Percentiles rank a stretch among this genome's conserved stretches.
Conservation (phyloP, 2,888 invertebrate genomes). For the Lymantria dispar region DNA sequence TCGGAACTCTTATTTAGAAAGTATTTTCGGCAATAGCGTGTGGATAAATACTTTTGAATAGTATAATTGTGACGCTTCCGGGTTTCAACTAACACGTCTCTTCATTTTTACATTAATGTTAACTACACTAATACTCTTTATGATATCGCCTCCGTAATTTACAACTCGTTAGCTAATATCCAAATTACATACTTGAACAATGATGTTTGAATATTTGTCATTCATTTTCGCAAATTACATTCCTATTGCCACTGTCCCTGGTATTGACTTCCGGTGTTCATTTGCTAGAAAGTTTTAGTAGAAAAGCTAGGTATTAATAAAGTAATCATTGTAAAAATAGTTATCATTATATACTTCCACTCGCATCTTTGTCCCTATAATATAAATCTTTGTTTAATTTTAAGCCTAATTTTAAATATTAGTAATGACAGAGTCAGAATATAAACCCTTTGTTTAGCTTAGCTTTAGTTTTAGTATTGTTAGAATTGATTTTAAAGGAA, state of each 20-base stretch:
- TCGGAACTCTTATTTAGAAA: slow-evolving; percentile 47
- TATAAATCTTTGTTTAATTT: no score
- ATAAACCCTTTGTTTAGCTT: no score
- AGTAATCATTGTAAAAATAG: no score
- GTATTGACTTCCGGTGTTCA: no score
- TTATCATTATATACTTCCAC: no score
- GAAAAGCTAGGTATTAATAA: no score
- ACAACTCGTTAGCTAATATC: slow-evolving; percentile 38
- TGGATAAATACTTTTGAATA: slow-evolving; percentile 38
- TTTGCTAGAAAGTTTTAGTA: no score
- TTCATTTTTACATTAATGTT: slow-evolving; percentile 20
- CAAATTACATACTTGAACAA: slow-evolving; percentile 33
- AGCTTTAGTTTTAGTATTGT: no score
- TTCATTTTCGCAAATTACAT: slow-evolving; percentile 19
- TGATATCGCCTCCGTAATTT: slow-evolving; percentile 39
- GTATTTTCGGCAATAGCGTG: slow-evolving; percentile 43
- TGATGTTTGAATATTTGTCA: slow-evolving; percentile 23
- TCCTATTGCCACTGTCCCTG: slow-evolving; percentile 1
- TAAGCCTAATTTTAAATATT: no score
- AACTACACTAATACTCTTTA: slow-evolving; percentile 44
- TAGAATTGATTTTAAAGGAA: no score
- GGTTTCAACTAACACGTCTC: slow-evolving; percentile 43
- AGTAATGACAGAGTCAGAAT: no score
- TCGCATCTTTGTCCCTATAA: no score
- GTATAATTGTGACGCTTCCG: slow-evolving; percentile 48